Percentiles rank a stretch among this genome's conserved stretches.
Evolutionary conservation across 2,113 vertebrate species (phyloP).

Genomic region (Triplophysa siluroides): DNA sequence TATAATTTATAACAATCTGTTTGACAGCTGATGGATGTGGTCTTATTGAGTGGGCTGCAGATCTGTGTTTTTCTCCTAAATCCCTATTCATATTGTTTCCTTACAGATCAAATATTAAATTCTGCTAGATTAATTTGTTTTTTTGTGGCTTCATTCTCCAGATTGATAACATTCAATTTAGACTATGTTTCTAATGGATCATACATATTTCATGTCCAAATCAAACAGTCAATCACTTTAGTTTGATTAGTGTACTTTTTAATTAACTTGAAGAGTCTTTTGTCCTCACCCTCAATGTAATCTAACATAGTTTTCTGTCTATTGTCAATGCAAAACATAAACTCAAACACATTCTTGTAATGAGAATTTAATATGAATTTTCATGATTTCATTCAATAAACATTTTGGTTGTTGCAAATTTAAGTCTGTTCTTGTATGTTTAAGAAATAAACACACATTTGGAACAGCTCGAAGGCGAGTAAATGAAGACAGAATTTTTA

Average conservation of each 20-base stretch:
- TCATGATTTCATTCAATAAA: slow-evolving; percentile 66
- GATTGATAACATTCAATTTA: neutral
- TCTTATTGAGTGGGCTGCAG: neutral
- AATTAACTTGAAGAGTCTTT: slow-evolving; percentile 26
- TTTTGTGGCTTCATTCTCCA: neutral
- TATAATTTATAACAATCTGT: neutral
- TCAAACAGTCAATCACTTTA: neutral
- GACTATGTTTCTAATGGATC: neutral
- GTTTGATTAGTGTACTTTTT: slow-evolving; percentile 1
- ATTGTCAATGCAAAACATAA: slow-evolving; percentile 48
- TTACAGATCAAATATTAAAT: neutral
- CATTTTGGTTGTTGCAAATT: slow-evolving; percentile 55
- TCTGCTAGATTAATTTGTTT: neutral
- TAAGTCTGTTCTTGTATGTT: neutral
- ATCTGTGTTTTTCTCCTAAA: neutral
- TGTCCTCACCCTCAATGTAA: slow-evolving; percentile 34
- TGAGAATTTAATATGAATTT: slow-evolving; percentile 50
- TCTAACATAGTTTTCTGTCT: slow-evolving; percentile 26
- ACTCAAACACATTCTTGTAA: slow-evolving; percentile 18
- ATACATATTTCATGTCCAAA: neutral
- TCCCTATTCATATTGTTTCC: neutral
- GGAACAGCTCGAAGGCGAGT: too few species aligned
- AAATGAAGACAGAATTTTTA: too few species aligned
- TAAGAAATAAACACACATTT: too few species aligned
- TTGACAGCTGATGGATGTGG: neutral